Evolutionary conservation across 2,888 invertebrate genomes (phyloP), one percentile per base, ranked within the genome.

Genomic region (Amblyteles armatorius): DNA sequence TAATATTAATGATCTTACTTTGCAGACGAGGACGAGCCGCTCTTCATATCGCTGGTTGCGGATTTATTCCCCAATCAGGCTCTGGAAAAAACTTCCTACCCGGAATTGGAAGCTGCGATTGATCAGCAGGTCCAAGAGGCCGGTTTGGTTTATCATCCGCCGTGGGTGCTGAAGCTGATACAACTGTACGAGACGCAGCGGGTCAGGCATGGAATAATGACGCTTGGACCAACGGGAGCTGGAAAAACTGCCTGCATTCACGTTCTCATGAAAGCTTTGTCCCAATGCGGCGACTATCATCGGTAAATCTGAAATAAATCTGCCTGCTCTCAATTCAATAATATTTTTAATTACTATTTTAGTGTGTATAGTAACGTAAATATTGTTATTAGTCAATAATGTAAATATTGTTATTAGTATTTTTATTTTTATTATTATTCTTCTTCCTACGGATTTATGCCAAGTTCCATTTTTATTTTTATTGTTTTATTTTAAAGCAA

Each of bases 201-300:
- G 88, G 99, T 99, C 0, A 96, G 99, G 11, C 99, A 99, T 92
- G 99, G 99, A 11, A 98, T 98, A 85, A 99, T 99, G 99, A 97
- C 98, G 0, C 94, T 99, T 77, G 99, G 99, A 0, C 99, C 99
- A 0, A 97, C 98, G 29, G 99, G 99, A 0, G 98, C 99, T 16
- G 99, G 99, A 0, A 99, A 99, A 94, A 98, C 99, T 0, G 97
- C 97, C 13, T 99, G 99, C 91, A 98, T 97, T 87, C 97, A 97
- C 85, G 97, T 96, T 0, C 95, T 99, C 55, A 99, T 99, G 98
- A 97, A 96, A 92, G 96, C 99, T 0, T 94, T 99, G 88, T 97
- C 98, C 0, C 97, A 97, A 90, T 97, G 97, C 92, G 99, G 98
- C 57, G 96, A 97, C 57, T 95, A 95, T 3, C 99, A 99, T 94